Evolutionary conservation across 2,797 vertebrate species (phyloP).

Genomic region (Cynodonichthys magdalenae): DNA sequence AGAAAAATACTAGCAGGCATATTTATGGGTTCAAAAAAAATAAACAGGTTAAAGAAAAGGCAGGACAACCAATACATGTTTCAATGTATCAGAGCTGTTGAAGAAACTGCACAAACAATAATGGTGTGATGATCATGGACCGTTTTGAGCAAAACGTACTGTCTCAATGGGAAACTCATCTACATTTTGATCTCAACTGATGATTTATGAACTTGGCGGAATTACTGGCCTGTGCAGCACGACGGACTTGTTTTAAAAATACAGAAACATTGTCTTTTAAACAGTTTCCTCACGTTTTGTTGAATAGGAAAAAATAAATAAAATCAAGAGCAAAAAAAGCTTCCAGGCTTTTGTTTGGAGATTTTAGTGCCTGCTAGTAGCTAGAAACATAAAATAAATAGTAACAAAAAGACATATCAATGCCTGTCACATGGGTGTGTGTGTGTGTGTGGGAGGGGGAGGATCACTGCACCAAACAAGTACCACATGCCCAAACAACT

Average conservation of each 20-base stretch:
- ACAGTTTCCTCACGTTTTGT: neutral
- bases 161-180: neutral
- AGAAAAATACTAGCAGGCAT: slow-evolving; percentile 17
- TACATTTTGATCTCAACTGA: neutral
- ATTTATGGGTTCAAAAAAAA: neutral
- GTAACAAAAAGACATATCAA: slow-evolving; percentile 52
- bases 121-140: neutral
- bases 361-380: slow-evolving; percentile 56
- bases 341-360: slow-evolving; percentile 15
- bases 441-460: slow-evolving; percentile 16
- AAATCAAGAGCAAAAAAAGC: neutral
- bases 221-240: slow-evolving; percentile 13
- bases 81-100: slow-evolving; percentile 8
- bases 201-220: neutral
- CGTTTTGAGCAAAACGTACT: neutral
- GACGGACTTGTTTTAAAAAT: too few relatives aligned
- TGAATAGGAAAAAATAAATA: slow-evolving; percentile 7
- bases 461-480: slow-evolving; percentile 71
- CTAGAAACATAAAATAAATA: slow-evolving; percentile 47
- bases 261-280: too few relatives aligned
- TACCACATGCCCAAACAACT: slow-evolving; percentile 76
- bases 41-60: slow-evolving; percentile 9
- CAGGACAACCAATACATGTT: neutral
- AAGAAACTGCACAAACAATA: slow-evolving; percentile 12
- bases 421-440: slow-evolving; percentile 49